These are phyloP conservation scores for Tyrophagus putrescentiae DNA, from an alignment of 1,140 invertebrate genomes.

Conservation along the genomic window DNA sequence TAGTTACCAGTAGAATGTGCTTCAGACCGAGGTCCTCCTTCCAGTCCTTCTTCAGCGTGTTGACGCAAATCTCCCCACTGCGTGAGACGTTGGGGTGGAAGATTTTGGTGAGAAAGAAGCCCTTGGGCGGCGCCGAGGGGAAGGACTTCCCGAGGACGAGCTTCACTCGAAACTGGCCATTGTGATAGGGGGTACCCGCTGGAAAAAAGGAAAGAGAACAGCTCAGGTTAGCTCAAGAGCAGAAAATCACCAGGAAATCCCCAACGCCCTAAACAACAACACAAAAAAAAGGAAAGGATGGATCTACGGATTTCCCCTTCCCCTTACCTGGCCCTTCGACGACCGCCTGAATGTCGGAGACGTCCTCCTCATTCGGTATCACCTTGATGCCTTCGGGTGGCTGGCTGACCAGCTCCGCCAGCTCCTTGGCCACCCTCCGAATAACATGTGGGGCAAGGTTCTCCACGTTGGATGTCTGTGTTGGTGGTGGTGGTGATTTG, in stretches of 20 bases:
- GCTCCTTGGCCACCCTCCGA: constrained; percentile 61
- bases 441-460: constrained; percentile 85
- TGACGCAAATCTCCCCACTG: constrained; percentile 92
- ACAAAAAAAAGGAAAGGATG: background rate
- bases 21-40: constrained; percentile 86
- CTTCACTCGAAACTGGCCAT: constrained; percentile 73
- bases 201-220: constrained; percentile 21
- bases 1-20: constrained; percentile 81
- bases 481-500: too few relatives aligned
- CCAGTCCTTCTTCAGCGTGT: constrained; percentile 94
- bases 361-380: constrained; percentile 64
- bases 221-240: background rate
- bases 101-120: constrained; percentile 87
- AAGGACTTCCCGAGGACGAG: constrained; percentile 80
- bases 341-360: constrained; percentile 76
- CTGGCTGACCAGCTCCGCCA: constrained; percentile 53
- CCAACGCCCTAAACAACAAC: background rate
- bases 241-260: constrained; percentile 5
- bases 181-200: constrained; percentile 70
- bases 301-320: too few relatives aligned
- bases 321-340: constrained; percentile 65
- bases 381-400: constrained; percentile 79
- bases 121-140: constrained; percentile 79
- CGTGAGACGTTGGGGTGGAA: constrained; percentile 92
- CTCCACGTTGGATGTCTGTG: constrained; percentile 59